Percentiles rank a stretch among this genome's conserved stretches.
These are phyloP conservation scores for Limnephilus auricula DNA, from an alignment of 2,888 invertebrate genomes.

Conservation along the genomic window DNA sequence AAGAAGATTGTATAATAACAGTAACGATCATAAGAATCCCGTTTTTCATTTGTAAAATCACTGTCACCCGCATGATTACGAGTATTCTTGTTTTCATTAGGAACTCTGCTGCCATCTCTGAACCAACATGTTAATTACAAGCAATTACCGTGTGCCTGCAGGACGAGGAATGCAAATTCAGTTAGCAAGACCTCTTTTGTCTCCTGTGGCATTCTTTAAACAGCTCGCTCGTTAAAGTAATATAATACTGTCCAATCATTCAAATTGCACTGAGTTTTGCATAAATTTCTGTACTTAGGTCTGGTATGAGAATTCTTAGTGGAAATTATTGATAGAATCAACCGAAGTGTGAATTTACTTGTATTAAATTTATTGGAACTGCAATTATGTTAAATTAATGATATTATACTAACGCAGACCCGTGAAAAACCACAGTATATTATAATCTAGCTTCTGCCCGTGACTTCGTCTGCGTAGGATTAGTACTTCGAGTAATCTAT, in stretches of 20 bases:
- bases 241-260: neutral
- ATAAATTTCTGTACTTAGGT: neutral
- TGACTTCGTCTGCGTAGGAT: too few species aligned
- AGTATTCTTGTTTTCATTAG: constrained; percentile 30
- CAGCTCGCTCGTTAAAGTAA: neutral
- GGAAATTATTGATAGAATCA: too few species aligned
- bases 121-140: constrained; percentile 59
- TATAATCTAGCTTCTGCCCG: too few species aligned
- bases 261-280: neutral
- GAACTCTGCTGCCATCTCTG: constrained; percentile 43
- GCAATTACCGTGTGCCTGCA: constrained; percentile 42
- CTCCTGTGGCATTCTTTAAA: neutral
- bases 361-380: too few species aligned
- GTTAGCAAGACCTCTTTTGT: neutral
- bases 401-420: too few species aligned
- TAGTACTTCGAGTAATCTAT: too few species aligned
- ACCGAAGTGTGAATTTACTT: too few species aligned
- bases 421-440: too few species aligned
- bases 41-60: neutral
- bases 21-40: neutral
- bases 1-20: too few species aligned
- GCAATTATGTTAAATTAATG: too few species aligned
- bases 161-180: neutral
- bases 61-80: neutral
- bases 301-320: too few species aligned